Conservation (phyloP, 2,888 invertebrate species). For the Chydorus sphaericus region DNA sequence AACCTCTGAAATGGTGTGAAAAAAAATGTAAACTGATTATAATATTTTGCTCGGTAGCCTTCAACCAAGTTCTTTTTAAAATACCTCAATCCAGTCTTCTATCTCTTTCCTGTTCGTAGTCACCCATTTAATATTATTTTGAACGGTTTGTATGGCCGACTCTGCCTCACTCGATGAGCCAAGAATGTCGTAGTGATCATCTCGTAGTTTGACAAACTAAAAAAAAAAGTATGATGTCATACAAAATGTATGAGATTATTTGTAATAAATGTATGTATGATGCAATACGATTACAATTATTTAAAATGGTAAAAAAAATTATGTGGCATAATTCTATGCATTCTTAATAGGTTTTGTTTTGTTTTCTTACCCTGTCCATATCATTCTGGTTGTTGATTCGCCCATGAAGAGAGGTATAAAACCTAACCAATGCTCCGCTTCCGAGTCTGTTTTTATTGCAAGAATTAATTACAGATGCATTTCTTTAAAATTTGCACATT, state of each 20-base stretch:
- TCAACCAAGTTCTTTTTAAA: no score
- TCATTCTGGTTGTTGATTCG: background rate
- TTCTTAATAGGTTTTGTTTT: no score
- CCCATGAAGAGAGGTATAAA: background rate
- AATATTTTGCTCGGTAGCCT: no score
- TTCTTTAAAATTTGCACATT: background rate
- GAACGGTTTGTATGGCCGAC: conserved; percentile 64
- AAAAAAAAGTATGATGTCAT: conserved; percentile 20
- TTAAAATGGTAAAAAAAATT: background rate
- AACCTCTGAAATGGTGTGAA: no score
- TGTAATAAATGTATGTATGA: no score
- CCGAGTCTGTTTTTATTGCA: no score
- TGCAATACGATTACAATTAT: background rate
- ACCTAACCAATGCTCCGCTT: background rate
- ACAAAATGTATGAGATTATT: background rate
- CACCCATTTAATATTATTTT: conserved; percentile 74
- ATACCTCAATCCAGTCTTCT: conserved; percentile 62
- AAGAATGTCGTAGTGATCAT: conserved; percentile 45
- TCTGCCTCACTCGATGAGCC: conserved; percentile 51
- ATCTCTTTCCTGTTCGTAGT: conserved; percentile 55
- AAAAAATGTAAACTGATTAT: no score
- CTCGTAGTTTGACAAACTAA: conserved; percentile 53
- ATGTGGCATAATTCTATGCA: no score
- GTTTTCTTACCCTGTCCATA: background rate
- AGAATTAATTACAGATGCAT: no score